Conservation (phyloP, 2,888 invertebrate species). For the Coecobrya sp. region DNA sequence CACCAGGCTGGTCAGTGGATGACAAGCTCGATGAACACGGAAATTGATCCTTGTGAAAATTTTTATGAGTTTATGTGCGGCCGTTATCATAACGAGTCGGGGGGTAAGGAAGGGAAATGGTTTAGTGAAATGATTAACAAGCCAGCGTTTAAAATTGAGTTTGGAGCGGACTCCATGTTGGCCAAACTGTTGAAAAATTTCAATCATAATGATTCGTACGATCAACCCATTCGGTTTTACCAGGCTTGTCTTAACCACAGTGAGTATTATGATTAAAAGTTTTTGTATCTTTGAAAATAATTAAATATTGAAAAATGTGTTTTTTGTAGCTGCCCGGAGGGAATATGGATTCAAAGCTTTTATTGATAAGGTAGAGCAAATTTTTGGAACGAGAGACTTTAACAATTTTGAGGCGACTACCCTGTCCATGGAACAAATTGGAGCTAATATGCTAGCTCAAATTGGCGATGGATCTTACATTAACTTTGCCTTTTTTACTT, state of each 20-base stretch:
- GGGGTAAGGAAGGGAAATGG: not conserved
- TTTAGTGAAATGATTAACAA: not conserved
- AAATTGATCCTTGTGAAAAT: conserved; percentile 78
- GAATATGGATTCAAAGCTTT: not conserved
- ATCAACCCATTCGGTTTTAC: conserved; percentile 58
- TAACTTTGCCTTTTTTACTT: conserved; percentile 42
- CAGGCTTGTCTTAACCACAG: conserved; percentile 61
- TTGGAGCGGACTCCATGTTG: conserved; percentile 34
- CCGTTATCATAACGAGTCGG: conserved; percentile 20
- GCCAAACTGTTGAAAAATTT: conserved; percentile 43
- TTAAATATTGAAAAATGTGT: not conserved
- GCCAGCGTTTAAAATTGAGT: conserved; percentile 26
- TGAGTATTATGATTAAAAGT: too few relatives aligned
- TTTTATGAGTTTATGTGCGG: conserved; percentile 83
- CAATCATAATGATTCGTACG: not conserved
- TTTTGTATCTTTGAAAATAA: too few relatives aligned
- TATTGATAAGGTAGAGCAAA: not conserved
- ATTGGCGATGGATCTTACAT: conserved; percentile 50
- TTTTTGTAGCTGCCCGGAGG: not conserved
- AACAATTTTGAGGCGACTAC: not conserved
- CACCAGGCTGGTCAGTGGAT: conserved; percentile 58
- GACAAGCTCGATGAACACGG: conserved; percentile 55
- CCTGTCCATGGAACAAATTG: conserved; percentile 48
- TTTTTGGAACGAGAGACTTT: conserved; percentile 42
- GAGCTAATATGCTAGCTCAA: conserved; percentile 7